Evolutionary conservation across 2,113 vertebrate species (phyloP).

Genomic region (Balaeniceps rex): DNA sequence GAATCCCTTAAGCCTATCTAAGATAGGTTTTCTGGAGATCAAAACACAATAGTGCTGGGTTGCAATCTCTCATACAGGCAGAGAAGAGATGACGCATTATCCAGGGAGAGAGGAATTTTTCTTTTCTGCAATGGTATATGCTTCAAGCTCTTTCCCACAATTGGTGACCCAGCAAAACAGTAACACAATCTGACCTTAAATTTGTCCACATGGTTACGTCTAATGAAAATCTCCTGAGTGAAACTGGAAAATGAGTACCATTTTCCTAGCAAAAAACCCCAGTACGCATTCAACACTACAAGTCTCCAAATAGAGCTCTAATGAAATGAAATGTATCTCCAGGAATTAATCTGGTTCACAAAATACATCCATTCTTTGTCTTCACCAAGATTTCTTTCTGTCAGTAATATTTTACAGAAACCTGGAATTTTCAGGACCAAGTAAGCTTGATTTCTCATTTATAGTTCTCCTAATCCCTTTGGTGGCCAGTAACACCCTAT

Average conservation of each 20-base stretch:
- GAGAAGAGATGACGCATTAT: background rate
- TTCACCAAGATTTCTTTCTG: background rate
- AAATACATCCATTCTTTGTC: background rate
- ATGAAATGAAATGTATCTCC: background rate
- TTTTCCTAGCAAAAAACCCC: background rate
- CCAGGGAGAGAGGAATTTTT: background rate
- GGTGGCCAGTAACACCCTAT: background rate
- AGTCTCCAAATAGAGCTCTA: background rate
- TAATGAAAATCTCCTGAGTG: background rate
- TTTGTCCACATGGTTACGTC: background rate
- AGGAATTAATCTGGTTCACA: background rate
- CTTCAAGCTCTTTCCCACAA: background rate
- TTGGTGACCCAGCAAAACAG: background rate
- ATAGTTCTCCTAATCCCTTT: background rate
- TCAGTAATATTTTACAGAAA: background rate
- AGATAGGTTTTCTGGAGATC: background rate
- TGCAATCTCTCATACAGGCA: background rate
- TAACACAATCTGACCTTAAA: background rate
- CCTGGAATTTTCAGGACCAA: background rate
- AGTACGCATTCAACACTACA: background rate
- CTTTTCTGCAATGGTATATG: background rate
- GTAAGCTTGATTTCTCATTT: background rate
- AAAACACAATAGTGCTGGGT: background rate
- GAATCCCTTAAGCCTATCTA: background rate
- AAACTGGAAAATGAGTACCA: background rate